Base-by-base conservation (phyloP, 2,888 invertebrate genomes). In the Sericinus montela region DNA sequence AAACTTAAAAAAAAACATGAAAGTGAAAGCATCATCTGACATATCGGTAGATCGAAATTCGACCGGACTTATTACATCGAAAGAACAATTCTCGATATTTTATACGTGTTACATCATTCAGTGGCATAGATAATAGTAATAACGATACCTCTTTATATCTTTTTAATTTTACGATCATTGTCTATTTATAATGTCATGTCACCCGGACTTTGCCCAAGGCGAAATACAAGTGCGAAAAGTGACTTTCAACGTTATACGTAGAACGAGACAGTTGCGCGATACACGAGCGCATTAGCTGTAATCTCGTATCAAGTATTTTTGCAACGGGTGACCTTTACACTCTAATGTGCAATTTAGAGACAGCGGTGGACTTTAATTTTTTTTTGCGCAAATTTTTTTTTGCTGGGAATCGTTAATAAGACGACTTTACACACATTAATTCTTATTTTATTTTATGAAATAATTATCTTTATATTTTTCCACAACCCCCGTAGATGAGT, bases 321-420 rank as follows among this genome's bases (percentile, higher is more conserved):
- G 48, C 48, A 48, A 48, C 19, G 3, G n/a, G 10, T 10, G 48
- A 39, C 48, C 48, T 48, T 36, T 44, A 39, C 43, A 36, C 39
- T 25, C 14, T 14, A 14, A 14, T 40, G 43, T 44, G 25, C 48
- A 43, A 43, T 38, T 43, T 48, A 34, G 28, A 16, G 38, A 11
- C 15, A 11, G 9, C 19, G 15, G 36, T 36, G 8, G 23, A 14
- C 14, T 8, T 10, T 9, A 30, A 41, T 34, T 13, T 11, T 8
- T 4, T 13, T 25, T 36, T 44, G 25, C 35, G 13, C n/a, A 29
- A 16, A 30, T 1, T 13, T n/a, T n/a, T n/a, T 45, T 37, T 29
- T 30, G 23, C 30, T 28, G 19, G 8, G 19, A 45, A 29, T 45
- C 0, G 10, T 13, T 37, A 16, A 37, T 28, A 19, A 16, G 11